Evolutionary conservation across 1,140 invertebrate species (phyloP).

Genomic region (Homarus americanus): DNA sequence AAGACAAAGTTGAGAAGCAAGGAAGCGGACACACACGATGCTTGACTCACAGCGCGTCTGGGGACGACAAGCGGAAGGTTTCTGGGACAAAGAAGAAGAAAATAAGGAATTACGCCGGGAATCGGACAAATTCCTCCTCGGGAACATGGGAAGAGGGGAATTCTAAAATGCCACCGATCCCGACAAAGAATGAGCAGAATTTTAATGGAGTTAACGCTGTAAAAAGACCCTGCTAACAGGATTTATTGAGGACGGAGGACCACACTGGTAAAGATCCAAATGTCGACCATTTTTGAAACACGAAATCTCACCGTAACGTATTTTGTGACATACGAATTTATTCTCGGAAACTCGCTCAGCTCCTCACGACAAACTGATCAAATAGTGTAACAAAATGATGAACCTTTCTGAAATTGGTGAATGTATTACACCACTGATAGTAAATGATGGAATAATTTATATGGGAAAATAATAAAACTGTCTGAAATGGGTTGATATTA

Average conservation of each 20-base stretch:
- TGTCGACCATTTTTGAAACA: slow-evolving; percentile 25
- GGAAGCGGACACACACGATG: slow-evolving; percentile 54
- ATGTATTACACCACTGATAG: no score
- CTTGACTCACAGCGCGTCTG: slow-evolving; percentile 69
- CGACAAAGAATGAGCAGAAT: slow-evolving; percentile 68
- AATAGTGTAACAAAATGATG: background rate
- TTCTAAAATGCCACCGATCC: slow-evolving; percentile 67
- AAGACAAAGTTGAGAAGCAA: background rate
- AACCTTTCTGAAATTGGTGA: no score
- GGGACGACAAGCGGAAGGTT: slow-evolving; percentile 68
- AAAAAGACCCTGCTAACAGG: slow-evolving; percentile 61
- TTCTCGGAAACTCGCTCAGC: background rate
- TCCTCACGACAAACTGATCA: background rate
- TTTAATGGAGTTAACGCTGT: slow-evolving; percentile 66
- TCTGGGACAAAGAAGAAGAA: slow-evolving; percentile 69
- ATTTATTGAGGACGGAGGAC: slow-evolving; percentile 50
- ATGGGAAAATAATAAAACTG: no score
- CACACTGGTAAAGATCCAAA: slow-evolving; percentile 10
- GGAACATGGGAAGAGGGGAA: slow-evolving; percentile 32
- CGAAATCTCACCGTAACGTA: background rate
- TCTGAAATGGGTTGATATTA: no score
- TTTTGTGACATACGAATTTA: background rate
- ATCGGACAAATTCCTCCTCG: slow-evolving; percentile 56
- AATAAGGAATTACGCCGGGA: slow-evolving; percentile 66
- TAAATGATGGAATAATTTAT: no score